phyloP scores from a whole-genome alignment of 2,888 invertebrate species.

The Drosophila borealis region DNA sequence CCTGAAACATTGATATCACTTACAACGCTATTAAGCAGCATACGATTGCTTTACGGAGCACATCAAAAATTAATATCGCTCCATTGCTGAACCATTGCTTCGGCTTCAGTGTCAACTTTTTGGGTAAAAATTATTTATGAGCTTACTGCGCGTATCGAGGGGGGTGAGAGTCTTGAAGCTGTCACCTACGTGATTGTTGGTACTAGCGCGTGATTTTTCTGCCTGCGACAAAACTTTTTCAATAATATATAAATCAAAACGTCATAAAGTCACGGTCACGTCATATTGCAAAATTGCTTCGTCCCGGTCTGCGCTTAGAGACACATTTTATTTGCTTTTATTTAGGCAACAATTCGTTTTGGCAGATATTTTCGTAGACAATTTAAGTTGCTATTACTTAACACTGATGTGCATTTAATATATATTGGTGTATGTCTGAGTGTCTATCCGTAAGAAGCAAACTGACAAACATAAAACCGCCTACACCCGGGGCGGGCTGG shows the following conservation, averaged over 20 bases:
- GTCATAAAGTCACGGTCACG: conserved; percentile 78
- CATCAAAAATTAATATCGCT: conserved; percentile 81
- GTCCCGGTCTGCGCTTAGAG: conserved; percentile 11
- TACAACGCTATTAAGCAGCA: conserved; percentile 18
- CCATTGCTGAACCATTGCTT: conserved; percentile 36
- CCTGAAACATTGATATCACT: conserved; percentile 38
- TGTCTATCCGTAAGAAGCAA: conserved; percentile 15
- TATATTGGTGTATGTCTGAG: conserved; percentile 38
- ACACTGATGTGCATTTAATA: conserved; percentile 74
- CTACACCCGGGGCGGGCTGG: conserved; percentile 49
- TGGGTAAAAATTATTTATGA: conserved; percentile 77
- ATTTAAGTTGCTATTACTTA: conserved; percentile 69
- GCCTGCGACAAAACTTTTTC: conserved; percentile 72
- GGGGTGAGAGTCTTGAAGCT: conserved; percentile 33
- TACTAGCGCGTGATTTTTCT: conserved; percentile 61
- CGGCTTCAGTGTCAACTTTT: conserved; percentile 50
- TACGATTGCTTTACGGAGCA: conserved; percentile 33
- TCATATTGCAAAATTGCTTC: conserved; percentile 35
- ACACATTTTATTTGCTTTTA: conserved; percentile 48
- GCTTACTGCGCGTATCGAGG: conserved; percentile 41
- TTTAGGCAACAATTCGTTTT: conserved; percentile 47
- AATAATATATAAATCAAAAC: conserved; percentile 84
- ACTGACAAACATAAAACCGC: conserved; percentile 28
- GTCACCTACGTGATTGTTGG: conserved; percentile 73
- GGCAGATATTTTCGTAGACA: conserved; percentile 57